Evolutionary conservation across 1,140 invertebrate species (phyloP), one percentile per base, ranked within the genome.

Genomic region (Drosophila sturtevanti): DNA sequence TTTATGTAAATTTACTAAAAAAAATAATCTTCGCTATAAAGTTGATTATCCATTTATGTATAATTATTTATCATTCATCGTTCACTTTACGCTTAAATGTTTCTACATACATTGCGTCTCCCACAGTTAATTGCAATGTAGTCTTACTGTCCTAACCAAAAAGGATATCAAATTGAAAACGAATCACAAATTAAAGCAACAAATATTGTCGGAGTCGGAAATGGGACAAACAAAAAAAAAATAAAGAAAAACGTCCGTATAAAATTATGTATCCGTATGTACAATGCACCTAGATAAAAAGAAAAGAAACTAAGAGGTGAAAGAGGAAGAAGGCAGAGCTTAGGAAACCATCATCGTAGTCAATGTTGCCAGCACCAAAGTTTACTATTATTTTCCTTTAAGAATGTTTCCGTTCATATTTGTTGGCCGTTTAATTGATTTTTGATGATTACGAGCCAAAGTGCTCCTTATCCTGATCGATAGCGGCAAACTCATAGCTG

Each of bases 401-500:
- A 48, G 59, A 51, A 37, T 67, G 37, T 51, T 68, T 11, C n/a
- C 35, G 34, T 22, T 21, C 27, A 35, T 9, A 44, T 44, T 44
- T 44, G 6, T 44, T 16, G 9, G 14, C 14, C 41, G 14, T 2
- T 18, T 3, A 14, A 7, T 31, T 31, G n/a, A 9, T 14, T 41
- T 3, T 14, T 44, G 41, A 18, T 48, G 18, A 62, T 95, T 94
- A 99, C 72, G 98, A 99, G 38, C 98, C 98, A 92, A 98, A 99
- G 92, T 98, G 96, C 92, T 96, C 95, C 4, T 97, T 98, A 37
- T 96, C 95, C 61, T 94, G 93, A 85, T 98, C 96, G 72, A 99
- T 99, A 59, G 93, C 93, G 64, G 95, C 96, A 91, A 98, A 99
- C 71, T 97, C 95, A 90, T 96, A 99, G 12, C 93, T 93, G 63